These are phyloP conservation scores for Anarhynchus alexandrinus DNA, from an alignment of 2,113 vertebrate genomes.

Conservation along the genomic window DNA sequence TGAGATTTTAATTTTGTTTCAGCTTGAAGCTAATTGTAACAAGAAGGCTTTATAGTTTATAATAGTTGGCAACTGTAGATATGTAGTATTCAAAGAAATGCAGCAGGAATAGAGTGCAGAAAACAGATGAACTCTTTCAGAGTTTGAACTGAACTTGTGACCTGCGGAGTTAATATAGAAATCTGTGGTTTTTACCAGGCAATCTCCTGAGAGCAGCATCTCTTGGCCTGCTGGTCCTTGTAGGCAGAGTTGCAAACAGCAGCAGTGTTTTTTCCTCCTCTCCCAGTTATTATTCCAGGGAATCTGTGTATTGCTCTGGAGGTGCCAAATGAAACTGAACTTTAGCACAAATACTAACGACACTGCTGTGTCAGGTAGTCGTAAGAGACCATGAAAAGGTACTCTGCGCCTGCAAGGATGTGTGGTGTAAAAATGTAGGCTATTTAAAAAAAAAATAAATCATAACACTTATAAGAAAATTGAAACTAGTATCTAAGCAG, in stretches of 20 bases:
- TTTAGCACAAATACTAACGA: neutral
- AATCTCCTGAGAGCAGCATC: neutral
- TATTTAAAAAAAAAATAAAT: neutral
- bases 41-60: neutral
- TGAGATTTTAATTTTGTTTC: slow-evolving; percentile 5
- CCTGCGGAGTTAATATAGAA: neutral
- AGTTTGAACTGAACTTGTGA: neutral
- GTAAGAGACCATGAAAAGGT: neutral
- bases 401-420: neutral
- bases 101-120: neutral
- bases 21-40: neutral
- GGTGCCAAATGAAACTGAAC: neutral
- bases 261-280: neutral
- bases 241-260: neutral
- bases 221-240: neutral
- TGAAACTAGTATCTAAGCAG: neutral
- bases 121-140: neutral
- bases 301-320: neutral
- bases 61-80: neutral
- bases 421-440: neutral
- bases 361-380: neutral
- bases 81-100: neutral
- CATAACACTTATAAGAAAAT: neutral
- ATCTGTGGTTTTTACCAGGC: neutral
- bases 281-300: neutral